These are phyloP conservation scores for Caloenas nicobarica DNA, from an alignment of 2,113 vertebrate genomes.

Conservation along the genomic window DNA sequence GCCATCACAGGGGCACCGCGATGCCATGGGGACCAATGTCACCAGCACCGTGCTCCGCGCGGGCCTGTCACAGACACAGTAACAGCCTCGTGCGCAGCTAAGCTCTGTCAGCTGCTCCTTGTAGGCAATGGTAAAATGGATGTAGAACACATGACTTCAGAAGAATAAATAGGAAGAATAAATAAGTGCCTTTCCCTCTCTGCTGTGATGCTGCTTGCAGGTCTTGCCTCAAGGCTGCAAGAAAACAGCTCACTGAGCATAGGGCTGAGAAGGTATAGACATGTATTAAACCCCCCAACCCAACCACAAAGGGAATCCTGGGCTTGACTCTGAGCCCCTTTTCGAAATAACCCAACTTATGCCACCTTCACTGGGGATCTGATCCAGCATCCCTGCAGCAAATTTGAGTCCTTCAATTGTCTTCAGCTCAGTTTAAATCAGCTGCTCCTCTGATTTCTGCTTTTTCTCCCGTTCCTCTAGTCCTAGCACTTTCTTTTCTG, in stretches of 20 bases:
- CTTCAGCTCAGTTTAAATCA: background rate
- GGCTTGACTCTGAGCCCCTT: background rate
- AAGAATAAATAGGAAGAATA: conserved; percentile 51
- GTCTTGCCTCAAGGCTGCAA: background rate
- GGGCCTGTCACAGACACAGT: background rate
- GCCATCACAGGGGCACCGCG: background rate
- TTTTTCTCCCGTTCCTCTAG: background rate
- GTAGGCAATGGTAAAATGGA: conserved; percentile 39
- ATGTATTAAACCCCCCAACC: background rate
- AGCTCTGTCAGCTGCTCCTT: background rate
- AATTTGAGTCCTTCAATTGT: background rate
- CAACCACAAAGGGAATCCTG: background rate
- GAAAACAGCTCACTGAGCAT: background rate
- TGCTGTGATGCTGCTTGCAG: background rate
- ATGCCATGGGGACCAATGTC: background rate
- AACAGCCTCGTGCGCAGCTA: background rate
- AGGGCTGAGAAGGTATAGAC: background rate
- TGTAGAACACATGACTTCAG: conserved; percentile 16
- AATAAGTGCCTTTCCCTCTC: background rate
- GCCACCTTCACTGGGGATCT: background rate
- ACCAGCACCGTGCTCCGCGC: fast-evolving
- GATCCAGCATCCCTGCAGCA: background rate
- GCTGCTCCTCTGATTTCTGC: background rate
- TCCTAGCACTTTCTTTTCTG: background rate
- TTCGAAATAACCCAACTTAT: background rate